Percentiles rank a stretch among this genome's conserved stretches.
Conservation (phyloP, 2,113 vertebrate species). For the Calidris pugnax region DNA sequence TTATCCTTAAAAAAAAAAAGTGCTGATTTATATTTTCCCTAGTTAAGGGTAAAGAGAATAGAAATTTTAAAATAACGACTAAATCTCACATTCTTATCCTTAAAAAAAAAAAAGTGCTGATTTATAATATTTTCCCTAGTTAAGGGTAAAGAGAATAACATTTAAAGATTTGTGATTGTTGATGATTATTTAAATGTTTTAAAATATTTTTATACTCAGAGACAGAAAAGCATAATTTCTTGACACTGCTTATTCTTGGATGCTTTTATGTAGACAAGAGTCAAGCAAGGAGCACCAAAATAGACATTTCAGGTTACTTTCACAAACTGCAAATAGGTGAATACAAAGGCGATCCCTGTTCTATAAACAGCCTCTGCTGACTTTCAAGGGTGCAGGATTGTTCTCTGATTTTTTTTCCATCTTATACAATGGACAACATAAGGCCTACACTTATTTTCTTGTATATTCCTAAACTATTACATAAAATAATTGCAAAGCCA, state of each 20-base stretch:
- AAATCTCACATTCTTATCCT: too few relatives aligned
- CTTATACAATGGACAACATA: neutral
- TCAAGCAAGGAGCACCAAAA: neutral
- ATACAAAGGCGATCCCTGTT: neutral
- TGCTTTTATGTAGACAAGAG: neutral
- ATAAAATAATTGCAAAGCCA: neutral
- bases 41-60: neutral
- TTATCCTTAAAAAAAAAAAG: neutral
- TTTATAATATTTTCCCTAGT: too few relatives aligned
- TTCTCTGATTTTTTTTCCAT: neutral
- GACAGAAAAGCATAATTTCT: neutral
- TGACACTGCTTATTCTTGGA: conserved; percentile 37
- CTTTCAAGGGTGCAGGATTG: neutral
- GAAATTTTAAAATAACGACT: too few relatives aligned
- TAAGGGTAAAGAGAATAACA: neutral
- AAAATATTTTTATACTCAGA: neutral
- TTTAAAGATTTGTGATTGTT: neutral
- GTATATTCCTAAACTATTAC: neutral
- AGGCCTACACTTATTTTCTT: neutral
- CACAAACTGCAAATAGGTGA: neutral
- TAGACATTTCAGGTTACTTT: neutral
- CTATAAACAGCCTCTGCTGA: neutral
- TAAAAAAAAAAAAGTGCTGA: too few relatives aligned
- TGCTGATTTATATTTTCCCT: neutral
- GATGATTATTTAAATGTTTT: neutral